These are phyloP conservation scores for Otocyon megalotis DNA, from an alignment of 2,113 vertebrate genomes.

Conservation along the genomic window DNA sequence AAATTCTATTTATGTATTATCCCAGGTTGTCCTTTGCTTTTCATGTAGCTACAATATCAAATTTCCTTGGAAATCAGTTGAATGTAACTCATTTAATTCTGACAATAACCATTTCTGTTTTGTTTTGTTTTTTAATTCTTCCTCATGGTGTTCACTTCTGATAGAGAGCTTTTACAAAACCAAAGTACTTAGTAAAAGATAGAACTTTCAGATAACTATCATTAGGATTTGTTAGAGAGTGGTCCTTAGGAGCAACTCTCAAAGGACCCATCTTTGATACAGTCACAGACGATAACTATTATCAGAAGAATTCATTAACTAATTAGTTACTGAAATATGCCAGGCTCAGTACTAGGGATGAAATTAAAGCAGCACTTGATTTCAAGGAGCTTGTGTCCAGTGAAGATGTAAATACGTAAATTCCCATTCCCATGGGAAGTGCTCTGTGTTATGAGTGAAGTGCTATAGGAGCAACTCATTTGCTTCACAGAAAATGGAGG, in stretches of 20 bases:
- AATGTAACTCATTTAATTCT: neutral
- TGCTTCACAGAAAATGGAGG: neutral
- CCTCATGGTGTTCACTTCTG: constrained; percentile 32
- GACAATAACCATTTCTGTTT: neutral
- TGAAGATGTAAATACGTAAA: neutral
- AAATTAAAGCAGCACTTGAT: neutral
- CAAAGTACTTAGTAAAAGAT: neutral
- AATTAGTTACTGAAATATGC: constrained; percentile 18
- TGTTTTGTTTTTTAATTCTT: neutral
- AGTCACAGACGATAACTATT: neutral
- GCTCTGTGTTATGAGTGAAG: neutral
- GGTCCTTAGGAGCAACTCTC: neutral
- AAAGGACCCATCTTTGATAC: neutral
- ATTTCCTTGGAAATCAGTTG: constrained; percentile 52
- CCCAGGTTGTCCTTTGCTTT: constrained; percentile 46
- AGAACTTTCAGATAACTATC: constrained; percentile 11
- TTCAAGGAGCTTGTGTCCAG: neutral
- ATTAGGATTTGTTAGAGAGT: neutral
- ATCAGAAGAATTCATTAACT: neutral
- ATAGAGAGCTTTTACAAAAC: constrained; percentile 17
- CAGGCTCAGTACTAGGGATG: neutral
- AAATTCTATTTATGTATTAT: neutral
- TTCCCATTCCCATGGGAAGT: neutral
- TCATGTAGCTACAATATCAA: neutral
- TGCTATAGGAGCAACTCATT: neutral